Evolutionary conservation across 64 coral and sea anemone species (phyloP), one percentile per base, ranked within the genome.

Genomic region (Pachyseris speciosa): DNA sequence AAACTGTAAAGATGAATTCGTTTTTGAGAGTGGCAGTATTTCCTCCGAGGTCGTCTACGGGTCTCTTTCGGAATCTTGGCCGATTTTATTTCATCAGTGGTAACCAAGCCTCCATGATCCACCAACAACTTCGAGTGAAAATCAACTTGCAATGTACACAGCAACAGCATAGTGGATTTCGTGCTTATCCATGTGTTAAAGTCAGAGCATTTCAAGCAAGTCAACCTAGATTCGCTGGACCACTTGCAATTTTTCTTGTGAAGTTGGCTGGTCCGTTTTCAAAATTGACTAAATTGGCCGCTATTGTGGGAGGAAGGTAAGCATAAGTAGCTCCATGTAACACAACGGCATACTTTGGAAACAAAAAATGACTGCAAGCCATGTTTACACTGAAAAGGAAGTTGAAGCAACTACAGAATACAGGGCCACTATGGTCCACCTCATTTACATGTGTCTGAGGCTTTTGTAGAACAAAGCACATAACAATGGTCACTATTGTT

Each of bases 181-280:
- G 22, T 51, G 36, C 7, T 26, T 27, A 47, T 34, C 27, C 60
- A 67, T 19, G 12, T 33, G 16, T 91, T 4, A 41, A 55, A 74
- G 10, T 34, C 4, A 67, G 83, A 16, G 10, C 9, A 47, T 87
- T 95, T 81, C 88, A 41, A 34, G 86, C 71, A 26, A 93, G 77
- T 34, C 36, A 80, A 6, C 76, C 68, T 76, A 74, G 86, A 75
- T 67, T 85, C 65, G 94, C 94, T 30, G 92, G 67, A 69, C 75
- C 75, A 58, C 20, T 96, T 36, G 94, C 94, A 32, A 79, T n/a
- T 34, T 68, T 96, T 17, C 76, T 96, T 31, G 33, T 96, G 2
- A 93, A 93, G 68, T 80, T 93, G 27, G 69, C 84, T 58, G 94
- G 94, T 13, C 94, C 90, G 4, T 78, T 96, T 45, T 93, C 94